Base-by-base conservation (phyloP, 2,888 invertebrate genomes). In the Dioctria linearis region DNA sequence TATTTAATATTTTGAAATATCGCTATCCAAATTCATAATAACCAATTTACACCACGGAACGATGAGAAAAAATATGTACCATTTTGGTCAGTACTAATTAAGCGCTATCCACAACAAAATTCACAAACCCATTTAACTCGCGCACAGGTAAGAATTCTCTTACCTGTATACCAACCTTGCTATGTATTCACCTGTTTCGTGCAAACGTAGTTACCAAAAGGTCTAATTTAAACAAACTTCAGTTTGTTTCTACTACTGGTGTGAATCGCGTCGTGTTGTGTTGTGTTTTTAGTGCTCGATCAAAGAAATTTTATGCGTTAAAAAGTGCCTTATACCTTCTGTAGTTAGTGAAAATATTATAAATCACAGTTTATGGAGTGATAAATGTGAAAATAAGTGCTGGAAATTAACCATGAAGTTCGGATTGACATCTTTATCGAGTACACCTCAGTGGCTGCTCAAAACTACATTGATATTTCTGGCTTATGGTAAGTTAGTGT, bases 131-230 rank as follows among this genome's bases (percentile, higher is more conserved):
- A 25, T 25, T 25, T 25, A 25, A 25, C 25, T 25, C 25, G 25
- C 25, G 0, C 25, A 25, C 65, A 65, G 65, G 65, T 65, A 65
- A 65, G 11, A 65, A 65, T 42, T 65, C 25, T 25, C 25, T 25
- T 25, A 25, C 25, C 25, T 25, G 25, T 25, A 25, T 25, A 25
- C 25, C 25, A 25, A 25, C 25, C 25, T 25, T 25, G 25, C 25
- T 25, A 25, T 25, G 25, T 25, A 25, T 25, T 65, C 42, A 65
- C 65, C 65, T 65, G 69, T 69, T 69, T 69, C 69, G 25, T 49
- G 69, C 51, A 69, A 69, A 69, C 69, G 69, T 69, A 69, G 69
- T 69, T 69, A 69, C 51, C 51, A 51, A 39, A 49, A 51, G 37
- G 49, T 51, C 39, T 51, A 49, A 69, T 25, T 51, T 51, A 69